Conservation (phyloP, 1,140 invertebrate genomes). For the Brachionus koreanus region DNA sequence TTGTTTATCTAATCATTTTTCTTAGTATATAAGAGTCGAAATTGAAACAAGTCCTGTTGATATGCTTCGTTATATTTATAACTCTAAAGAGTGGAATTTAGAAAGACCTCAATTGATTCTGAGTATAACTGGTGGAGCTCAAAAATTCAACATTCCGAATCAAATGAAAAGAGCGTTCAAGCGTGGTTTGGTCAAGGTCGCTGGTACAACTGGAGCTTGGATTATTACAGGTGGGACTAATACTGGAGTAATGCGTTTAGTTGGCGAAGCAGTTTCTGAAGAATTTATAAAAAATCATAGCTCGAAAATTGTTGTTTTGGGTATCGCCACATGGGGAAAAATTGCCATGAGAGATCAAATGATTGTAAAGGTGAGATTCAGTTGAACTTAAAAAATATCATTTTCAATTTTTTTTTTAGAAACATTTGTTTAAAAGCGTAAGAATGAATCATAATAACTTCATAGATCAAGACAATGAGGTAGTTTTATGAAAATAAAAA, state of each 20-base stretch:
- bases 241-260: constrained; percentile 67
- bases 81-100: constrained; percentile 77
- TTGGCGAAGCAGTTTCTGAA: constrained; percentile 74
- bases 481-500: not conserved
- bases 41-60: not conserved
- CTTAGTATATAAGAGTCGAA: constrained; percentile 31
- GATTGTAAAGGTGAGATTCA: not conserved
- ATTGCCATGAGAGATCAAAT: constrained; percentile 9
- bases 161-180: constrained; percentile 87
- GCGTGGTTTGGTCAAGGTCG: constrained; percentile 89
- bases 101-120: constrained; percentile 93
- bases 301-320: constrained; percentile 62
- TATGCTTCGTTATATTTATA: constrained; percentile 1
- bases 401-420: not conserved
- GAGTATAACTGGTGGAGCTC: constrained; percentile 91
- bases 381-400: too few species aligned
- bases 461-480: not conserved
- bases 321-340: constrained; percentile 42
- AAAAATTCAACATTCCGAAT: constrained; percentile 78
- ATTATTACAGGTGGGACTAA: constrained; percentile 93
- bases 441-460: not conserved
- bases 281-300: constrained; percentile 60
- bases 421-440: not conserved
- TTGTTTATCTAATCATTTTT: not conserved
- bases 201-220: constrained; percentile 94